Evolutionary conservation across 2,113 vertebrate species (phyloP).

Genomic region (Oceanodroma tethys): DNA sequence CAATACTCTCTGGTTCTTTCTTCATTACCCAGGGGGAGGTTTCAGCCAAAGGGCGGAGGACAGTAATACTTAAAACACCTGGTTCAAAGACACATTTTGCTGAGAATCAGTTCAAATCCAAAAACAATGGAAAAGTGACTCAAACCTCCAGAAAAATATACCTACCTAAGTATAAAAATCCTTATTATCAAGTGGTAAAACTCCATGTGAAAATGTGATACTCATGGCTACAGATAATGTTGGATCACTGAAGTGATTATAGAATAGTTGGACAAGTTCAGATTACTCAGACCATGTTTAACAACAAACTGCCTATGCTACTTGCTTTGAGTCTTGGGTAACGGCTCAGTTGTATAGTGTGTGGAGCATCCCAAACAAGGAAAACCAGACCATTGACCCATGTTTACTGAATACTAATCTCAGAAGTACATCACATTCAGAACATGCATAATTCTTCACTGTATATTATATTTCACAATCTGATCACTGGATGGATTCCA

Average conservation of each 20-base stretch:
- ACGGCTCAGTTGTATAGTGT: background rate
- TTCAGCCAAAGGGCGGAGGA: constrained; percentile 79
- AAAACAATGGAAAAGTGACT: background rate
- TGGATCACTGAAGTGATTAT: background rate
- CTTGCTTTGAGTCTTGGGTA: background rate
- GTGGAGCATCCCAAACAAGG: background rate
- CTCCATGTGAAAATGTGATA: background rate
- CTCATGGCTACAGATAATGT: background rate
- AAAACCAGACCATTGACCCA: background rate
- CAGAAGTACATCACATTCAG: background rate
- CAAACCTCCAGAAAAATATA: background rate
- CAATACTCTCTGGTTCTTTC: constrained; percentile 77
- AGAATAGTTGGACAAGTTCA: background rate
- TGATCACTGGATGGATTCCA: background rate
- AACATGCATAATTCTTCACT: background rate
- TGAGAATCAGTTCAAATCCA: background rate
- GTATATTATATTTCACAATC: background rate
- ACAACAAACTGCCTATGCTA: background rate
- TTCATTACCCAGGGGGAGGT: constrained; percentile 79
- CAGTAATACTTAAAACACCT: constrained; percentile 81
- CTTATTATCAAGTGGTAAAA: background rate
- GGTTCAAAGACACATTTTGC: constrained; percentile 15
- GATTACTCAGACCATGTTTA: background rate
- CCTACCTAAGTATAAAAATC: background rate
- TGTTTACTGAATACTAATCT: background rate